Conservation (phyloP, 2,888 invertebrate species). For the Trachelus stipa region DNA sequence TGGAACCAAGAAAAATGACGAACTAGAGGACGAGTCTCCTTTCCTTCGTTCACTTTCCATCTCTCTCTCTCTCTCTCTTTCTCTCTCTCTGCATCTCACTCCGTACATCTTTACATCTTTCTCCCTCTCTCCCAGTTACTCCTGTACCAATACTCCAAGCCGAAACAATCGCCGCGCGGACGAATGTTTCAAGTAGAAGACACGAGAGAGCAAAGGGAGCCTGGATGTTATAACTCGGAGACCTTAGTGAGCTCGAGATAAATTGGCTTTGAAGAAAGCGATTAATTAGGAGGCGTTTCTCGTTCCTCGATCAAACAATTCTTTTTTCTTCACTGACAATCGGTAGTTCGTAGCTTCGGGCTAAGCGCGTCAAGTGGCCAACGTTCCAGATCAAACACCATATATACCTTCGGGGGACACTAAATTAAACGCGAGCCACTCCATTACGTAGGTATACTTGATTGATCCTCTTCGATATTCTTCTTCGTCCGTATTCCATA, state of each 20-base stretch:
- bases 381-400: neutral
- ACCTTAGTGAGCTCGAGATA: neutral
- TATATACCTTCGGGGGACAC: neutral
- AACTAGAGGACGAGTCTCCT: constrained; percentile 23
- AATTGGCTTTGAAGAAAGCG: neutral
- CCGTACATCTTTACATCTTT: constrained; percentile 7
- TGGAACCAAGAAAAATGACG: neutral
- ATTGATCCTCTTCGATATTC: neutral
- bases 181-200: neutral
- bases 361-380: neutral
- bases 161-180: neutral
- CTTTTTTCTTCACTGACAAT: neutral
- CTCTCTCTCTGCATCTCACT: constrained; percentile 13
- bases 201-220: neutral
- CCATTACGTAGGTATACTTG: neutral
- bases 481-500: neutral
- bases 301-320: neutral
- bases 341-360: neutral
- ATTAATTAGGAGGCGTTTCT: neutral
- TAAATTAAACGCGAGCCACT: neutral
- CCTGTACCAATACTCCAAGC: too few relatives aligned
- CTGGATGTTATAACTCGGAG: neutral
- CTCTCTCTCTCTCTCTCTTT: constrained; percentile 19
- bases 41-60: constrained; percentile 17
- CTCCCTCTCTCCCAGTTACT: neutral